Conservation (phyloP, 92 coral and sea anemone genomes). For the Actinostola sp. region DNA sequence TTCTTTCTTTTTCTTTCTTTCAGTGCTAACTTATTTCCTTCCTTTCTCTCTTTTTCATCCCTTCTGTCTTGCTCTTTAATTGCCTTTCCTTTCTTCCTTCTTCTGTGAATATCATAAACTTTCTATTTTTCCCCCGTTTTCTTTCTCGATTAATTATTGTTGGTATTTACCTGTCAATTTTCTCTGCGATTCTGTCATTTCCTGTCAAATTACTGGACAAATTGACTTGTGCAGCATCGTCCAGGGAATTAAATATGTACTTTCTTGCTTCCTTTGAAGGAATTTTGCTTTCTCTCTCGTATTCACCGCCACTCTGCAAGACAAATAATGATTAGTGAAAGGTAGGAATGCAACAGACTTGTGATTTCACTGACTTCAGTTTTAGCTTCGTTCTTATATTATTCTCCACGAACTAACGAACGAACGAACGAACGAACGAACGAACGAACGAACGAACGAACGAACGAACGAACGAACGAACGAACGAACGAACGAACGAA, state of each 20-base stretch:
- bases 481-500: no score
- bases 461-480: no score
- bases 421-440: no score
- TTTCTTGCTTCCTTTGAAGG: constrained; percentile 98
- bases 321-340: constrained; percentile 4
- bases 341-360: not conserved
- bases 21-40: no score
- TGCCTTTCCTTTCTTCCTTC: not conserved
- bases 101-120: no score
- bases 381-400: no score
- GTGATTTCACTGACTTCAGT: not conserved
- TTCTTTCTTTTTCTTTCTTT: not conserved
- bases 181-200: constrained; percentile 90
- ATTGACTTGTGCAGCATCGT: constrained; percentile 89
- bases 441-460: no score
- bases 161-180: constrained; percentile 80
- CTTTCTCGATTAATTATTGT: not conserved
- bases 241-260: constrained; percentile 88
- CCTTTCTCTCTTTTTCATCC: not conserved
- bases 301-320: constrained; percentile 74
- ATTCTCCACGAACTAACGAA: no score
- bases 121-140: not conserved
- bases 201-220: constrained; percentile 78
- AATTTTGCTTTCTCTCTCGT: constrained; percentile 90
- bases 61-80: not conserved